Evolutionary conservation across 2,113 vertebrate genomes (phyloP).

Genomic region (Leptobrachium ailaonicum): DNA sequence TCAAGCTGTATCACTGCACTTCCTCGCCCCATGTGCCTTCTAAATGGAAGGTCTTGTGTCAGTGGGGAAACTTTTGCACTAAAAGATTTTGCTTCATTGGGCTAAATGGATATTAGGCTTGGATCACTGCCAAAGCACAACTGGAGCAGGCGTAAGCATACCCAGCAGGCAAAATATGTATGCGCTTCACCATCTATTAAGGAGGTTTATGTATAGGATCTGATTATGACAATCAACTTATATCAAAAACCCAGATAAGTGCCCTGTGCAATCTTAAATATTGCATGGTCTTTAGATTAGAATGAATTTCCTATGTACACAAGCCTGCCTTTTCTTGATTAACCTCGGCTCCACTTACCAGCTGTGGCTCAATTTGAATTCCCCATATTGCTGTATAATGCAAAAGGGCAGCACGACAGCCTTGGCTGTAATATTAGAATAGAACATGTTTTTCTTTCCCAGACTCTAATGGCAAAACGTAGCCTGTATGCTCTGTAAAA

Average conservation of each 20-base stretch:
- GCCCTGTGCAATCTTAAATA: slow-evolving; percentile 1
- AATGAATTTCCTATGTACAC: slow-evolving; percentile 24
- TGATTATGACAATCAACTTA: neutral
- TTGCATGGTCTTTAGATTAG: slow-evolving; percentile 19
- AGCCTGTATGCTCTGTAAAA: no score
- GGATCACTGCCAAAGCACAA: neutral
- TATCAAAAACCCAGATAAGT: neutral
- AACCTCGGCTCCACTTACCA: slow-evolving; percentile 17
- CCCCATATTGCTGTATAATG: neutral
- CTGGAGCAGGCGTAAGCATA: neutral
- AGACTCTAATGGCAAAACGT: no score
- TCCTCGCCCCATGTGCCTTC: neutral
- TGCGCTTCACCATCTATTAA: neutral
- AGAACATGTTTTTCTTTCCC: no score
- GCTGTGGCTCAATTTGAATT: slow-evolving; percentile 13
- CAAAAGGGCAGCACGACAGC: neutral
- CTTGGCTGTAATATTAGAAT: neutral
- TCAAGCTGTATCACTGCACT: neutral
- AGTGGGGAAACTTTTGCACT: neutral
- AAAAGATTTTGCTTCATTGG: neutral
- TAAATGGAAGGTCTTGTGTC: slow-evolving; percentile 7
- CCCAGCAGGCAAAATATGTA: neutral
- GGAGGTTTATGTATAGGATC: slow-evolving; percentile 6
- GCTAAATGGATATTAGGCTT: slow-evolving; percentile 12
- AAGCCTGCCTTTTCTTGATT: slow-evolving; percentile 20